Percentiles rank a stretch among this genome's conserved stretches.
phyloP scores from a whole-genome alignment of 2,113 vertebrate species.

The Zingel zingel region DNA sequence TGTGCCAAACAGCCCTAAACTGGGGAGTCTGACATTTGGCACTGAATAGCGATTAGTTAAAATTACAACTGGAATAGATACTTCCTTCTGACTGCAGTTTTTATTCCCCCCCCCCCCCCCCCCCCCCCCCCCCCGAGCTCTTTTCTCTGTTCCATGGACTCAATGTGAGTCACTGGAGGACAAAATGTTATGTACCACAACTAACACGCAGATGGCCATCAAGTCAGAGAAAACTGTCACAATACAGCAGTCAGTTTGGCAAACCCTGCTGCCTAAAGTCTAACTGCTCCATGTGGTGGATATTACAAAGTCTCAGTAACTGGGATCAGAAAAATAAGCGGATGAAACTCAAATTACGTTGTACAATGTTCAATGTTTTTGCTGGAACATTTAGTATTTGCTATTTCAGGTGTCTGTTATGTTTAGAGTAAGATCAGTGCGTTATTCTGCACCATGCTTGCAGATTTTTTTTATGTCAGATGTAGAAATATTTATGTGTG shows the following conservation, averaged over 20 bases:
- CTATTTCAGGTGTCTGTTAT: conserved; percentile 1
- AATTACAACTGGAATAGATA: conserved; percentile 29
- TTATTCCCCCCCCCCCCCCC: not conserved
- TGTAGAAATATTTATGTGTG: conserved; percentile 30
- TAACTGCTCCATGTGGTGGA: conserved; percentile 62
- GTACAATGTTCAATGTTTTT: not conserved
- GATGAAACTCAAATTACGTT: conserved; percentile 5
- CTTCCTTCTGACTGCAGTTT: conserved; percentile 28
- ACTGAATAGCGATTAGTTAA: conserved; percentile 20
- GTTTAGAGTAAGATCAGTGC: not conserved
- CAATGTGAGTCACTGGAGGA: conserved; percentile 72
- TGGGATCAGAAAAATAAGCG: conserved; percentile 22
- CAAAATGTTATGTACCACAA: conserved; percentile 80
- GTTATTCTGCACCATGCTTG: not conserved
- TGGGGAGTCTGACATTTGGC: conserved; percentile 38
- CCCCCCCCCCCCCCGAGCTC: not conserved
- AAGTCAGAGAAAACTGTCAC: conserved; percentile 72
- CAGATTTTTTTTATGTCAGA: not conserved
- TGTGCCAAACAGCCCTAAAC: not conserved
- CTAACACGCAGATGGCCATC: conserved; percentile 82
- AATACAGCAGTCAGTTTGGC: conserved; percentile 63
- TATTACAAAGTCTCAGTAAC: conserved; percentile 37
- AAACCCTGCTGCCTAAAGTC: conserved; percentile 49
- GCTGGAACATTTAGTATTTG: conserved; percentile 13
- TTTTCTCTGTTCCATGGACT: conserved; percentile 44